Conservation (phyloP, 2,888 invertebrate species). For the Volucella inflata region DNA sequence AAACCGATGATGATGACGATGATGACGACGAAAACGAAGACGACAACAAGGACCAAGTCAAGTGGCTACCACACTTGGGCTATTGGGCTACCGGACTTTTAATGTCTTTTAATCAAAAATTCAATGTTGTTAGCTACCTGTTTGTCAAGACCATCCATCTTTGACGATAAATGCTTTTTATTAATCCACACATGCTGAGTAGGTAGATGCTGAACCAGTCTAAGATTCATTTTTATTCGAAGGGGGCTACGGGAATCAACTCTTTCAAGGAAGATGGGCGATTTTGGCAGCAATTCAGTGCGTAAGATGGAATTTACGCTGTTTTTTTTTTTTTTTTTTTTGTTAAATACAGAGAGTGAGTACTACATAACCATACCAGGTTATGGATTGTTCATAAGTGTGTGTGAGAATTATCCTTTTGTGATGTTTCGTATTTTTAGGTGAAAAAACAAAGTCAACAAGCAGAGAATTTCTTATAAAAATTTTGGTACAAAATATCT, state of each 20-base stretch:
- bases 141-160: constrained; percentile 76
- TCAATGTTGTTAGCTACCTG: constrained; percentile 76
- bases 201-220: background rate
- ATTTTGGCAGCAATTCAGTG: constrained; percentile 64
- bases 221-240: constrained; percentile 33
- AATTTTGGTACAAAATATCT: constrained; percentile 42
- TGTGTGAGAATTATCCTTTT: constrained; percentile 27
- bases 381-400: background rate
- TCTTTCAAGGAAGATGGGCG: constrained; percentile 13
- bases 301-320: constrained; percentile 67
- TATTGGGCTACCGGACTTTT: constrained; percentile 83
- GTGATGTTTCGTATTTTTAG: background rate
- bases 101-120: constrained; percentile 83
- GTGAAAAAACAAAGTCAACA: constrained; percentile 3
- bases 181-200: constrained; percentile 74
- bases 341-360: too few relatives aligned
- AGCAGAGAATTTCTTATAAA: constrained; percentile 47
- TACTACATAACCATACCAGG: too few relatives aligned
- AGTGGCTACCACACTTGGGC: constrained; percentile 78
- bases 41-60: constrained; percentile 31
- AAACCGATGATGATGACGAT: background rate
- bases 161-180: constrained; percentile 77
- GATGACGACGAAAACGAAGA: background rate
- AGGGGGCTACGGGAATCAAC: background rate
- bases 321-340: constrained; percentile 5